Percentiles rank a stretch among this genome's conserved stretches.
These are phyloP conservation scores for Saguinus midas DNA, from an alignment of 2,113 vertebrate genomes.

Conservation along the genomic window DNA sequence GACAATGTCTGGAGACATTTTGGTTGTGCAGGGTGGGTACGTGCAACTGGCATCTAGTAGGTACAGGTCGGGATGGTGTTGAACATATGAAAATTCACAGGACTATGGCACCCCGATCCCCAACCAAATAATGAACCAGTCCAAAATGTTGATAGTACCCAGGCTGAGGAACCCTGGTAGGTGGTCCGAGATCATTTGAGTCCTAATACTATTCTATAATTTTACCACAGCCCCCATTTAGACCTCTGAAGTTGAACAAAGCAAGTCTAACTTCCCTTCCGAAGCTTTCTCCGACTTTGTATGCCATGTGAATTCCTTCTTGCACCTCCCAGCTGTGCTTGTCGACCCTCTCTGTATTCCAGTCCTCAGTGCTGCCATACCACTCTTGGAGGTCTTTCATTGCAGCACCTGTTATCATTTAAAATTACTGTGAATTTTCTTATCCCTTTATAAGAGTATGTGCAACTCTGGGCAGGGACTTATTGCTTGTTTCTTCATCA, in stretches of 20 bases:
- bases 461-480: neutral
- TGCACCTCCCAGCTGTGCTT: neutral
- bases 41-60: neutral
- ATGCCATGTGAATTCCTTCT: neutral
- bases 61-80: neutral
- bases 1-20: neutral
- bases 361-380: neutral
- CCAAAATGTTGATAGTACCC: neutral
- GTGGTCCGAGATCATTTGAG: neutral
- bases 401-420: neutral
- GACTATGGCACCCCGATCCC: accelerated
- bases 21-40: neutral
- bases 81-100: neutral
- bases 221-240: neutral
- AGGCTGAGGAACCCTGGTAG: neutral
- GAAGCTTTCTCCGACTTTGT: neutral
- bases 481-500: neutral
- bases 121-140: neutral
- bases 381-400: neutral
- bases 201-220: neutral
- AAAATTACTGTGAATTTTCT: neutral
- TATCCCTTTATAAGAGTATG: neutral
- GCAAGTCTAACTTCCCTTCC: neutral
- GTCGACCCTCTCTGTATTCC: neutral
- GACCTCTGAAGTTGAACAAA: neutral